A percentile compares a stretch with the other conserved stretches of the same genome.
These are phyloP conservation scores for Chrysomela aeneicollis DNA, from an alignment of 2,888 invertebrate species.

Conservation along the genomic window DNA sequence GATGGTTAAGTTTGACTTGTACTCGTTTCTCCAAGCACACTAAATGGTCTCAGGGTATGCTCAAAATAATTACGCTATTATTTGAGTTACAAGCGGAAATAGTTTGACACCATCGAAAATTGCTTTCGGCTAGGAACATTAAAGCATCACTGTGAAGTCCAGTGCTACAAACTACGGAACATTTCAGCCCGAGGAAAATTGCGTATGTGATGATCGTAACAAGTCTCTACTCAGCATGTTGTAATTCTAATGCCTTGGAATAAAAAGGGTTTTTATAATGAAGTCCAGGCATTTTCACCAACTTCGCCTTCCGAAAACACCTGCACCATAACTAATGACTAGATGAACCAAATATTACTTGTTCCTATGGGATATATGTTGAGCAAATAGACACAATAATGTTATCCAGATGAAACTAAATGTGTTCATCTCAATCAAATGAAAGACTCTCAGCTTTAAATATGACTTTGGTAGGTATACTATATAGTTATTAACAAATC, in stretches of 20 bases:
- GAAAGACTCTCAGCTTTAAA: neutral
- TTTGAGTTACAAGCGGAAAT: neutral
- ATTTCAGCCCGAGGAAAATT: slow-evolving; percentile 27
- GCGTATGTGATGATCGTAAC: slow-evolving; percentile 24
- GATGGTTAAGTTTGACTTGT: slow-evolving; percentile 53
- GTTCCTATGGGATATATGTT: slow-evolving; percentile 33
- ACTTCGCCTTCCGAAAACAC: too few relatives aligned
- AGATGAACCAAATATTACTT: slow-evolving; percentile 32
- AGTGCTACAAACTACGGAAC: slow-evolving; percentile 44
- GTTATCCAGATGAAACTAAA: neutral
- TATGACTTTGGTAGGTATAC: neutral
- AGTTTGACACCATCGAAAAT: slow-evolving; percentile 54
- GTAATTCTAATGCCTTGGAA: slow-evolving; percentile 17
- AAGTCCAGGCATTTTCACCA: too few relatives aligned
- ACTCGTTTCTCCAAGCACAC: slow-evolving; percentile 37
- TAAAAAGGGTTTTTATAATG: slow-evolving; percentile 7
- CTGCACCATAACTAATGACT: slow-evolving; percentile 27
- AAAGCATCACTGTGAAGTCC: slow-evolving; percentile 33
- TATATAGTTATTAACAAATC: slow-evolving; percentile 3
- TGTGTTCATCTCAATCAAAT: neutral
- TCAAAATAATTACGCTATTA: neutral
- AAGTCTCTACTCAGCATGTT: slow-evolving; percentile 5
- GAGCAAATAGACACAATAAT: slow-evolving; percentile 36
- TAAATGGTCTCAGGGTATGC: slow-evolving; percentile 16
- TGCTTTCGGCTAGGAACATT: slow-evolving; percentile 50